phyloP scores from a whole-genome alignment of 2,797 vertebrate species.

The Toxotes lorentzi region DNA sequence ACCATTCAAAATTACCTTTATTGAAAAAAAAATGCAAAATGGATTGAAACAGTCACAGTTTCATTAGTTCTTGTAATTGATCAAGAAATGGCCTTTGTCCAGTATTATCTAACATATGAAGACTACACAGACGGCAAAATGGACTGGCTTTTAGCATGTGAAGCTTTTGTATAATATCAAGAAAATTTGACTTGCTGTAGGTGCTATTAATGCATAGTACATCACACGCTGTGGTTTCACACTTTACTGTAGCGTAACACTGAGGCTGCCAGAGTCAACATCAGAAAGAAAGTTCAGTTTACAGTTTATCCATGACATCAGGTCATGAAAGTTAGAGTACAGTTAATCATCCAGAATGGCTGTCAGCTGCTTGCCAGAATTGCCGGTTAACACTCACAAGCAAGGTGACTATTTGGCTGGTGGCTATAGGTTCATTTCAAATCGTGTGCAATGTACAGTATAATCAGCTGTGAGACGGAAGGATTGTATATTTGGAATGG shows the following conservation, averaged over 20 bases:
- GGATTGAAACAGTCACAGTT: not conserved
- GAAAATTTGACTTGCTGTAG: constrained; percentile 17
- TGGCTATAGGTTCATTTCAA: constrained; percentile 26
- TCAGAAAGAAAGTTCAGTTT: constrained; percentile 34
- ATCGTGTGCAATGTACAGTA: constrained; percentile 9
- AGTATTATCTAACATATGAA: not conserved
- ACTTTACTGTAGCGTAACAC: constrained; percentile 52
- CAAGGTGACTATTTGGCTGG: constrained; percentile 29
- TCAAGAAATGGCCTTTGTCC: not conserved
- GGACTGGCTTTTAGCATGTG: constrained; percentile 6
- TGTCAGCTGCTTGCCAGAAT: constrained; percentile 56
- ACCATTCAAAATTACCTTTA: not conserved
- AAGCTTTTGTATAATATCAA: constrained; percentile 15
- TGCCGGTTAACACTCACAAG: constrained; percentile 35
- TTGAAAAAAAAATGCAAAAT: not conserved
- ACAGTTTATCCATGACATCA: constrained; percentile 66
- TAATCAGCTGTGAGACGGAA: constrained; percentile 31
- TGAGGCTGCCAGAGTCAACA: constrained; percentile 63
- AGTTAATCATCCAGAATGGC: constrained; percentile 63
- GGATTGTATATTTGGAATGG: constrained; percentile 48
- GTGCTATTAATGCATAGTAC: constrained; percentile 29
- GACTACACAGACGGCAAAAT: constrained; percentile 1
- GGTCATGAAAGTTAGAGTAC: constrained; percentile 39
- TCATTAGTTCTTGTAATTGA: not conserved
- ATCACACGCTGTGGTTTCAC: constrained; percentile 45